Conservation (phyloP, 2,797 vertebrate genomes). For the Cynopterus sphinx region DNA sequence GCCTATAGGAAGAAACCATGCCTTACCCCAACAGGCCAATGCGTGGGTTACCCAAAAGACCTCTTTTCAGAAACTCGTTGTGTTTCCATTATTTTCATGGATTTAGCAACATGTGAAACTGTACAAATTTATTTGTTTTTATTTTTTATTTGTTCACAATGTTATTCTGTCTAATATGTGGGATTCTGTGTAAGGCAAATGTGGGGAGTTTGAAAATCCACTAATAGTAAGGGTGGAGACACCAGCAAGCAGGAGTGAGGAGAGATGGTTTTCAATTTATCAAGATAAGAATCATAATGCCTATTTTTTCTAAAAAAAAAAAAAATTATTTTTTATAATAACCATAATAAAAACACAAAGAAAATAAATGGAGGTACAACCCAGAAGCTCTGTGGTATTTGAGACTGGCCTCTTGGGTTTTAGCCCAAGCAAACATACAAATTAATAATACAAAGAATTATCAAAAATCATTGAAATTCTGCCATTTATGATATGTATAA, state of each 20-base stretch:
- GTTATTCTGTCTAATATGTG: neutral
- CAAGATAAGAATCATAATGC: neutral
- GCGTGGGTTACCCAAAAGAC: neutral
- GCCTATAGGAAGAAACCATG: neutral
- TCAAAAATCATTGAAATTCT: neutral
- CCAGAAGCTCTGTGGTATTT: neutral
- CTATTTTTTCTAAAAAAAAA: neutral
- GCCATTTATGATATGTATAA: neutral
- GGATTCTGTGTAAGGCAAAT: neutral
- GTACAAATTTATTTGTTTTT: neutral
- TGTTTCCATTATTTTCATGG: neutral
- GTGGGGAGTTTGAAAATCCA: neutral
- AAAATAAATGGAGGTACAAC: neutral
- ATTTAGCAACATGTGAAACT: neutral
- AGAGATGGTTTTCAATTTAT: neutral
- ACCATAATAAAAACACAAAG: neutral
- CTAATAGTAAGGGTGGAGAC: neutral
- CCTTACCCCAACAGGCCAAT: neutral
- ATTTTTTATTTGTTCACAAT: neutral
- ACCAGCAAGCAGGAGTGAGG: neutral
- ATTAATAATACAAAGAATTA: constrained; percentile 12
- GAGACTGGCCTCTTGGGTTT: neutral
- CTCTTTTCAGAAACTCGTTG: neutral
- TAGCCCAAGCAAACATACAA: neutral
- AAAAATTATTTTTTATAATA: neutral